Conservation (phyloP, 2,888 invertebrate species). For the Ochropleura leucogaster region DNA sequence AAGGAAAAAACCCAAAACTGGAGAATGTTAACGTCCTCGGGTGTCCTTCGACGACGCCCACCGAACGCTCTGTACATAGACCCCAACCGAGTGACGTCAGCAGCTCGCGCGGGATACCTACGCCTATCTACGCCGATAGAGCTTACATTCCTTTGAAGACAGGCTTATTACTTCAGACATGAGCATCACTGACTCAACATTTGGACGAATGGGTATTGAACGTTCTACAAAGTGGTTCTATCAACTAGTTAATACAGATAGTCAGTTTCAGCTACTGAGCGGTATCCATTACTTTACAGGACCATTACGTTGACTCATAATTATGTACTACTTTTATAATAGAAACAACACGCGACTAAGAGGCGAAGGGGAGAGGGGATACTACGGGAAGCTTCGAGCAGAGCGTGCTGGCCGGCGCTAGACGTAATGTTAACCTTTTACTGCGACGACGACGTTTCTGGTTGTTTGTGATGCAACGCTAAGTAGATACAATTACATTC, state of each 20-base stretch:
- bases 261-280: not conserved
- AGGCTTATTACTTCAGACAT: not conserved
- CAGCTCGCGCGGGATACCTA: not conserved
- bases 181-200: not conserved
- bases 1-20: conserved; percentile 68
- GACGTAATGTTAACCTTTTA: conserved; percentile 20
- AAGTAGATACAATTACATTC: conserved; percentile 51
- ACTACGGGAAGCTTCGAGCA: not conserved
- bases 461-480: conserved; percentile 51
- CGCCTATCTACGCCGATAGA: not conserved
- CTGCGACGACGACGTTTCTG: not conserved
- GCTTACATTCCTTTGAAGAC: not conserved
- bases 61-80: not conserved
- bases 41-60: conserved; percentile 45
- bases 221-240: not conserved
- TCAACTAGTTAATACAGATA: not conserved
- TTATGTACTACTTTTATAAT: not conserved
- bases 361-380: too few relatives aligned
- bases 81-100: conserved; percentile 21
- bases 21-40: conserved; percentile 65
- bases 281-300: not conserved
- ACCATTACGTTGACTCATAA: not conserved
- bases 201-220: not conserved
- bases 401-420: not conserved
- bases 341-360: not conserved